These are phyloP conservation scores for Nixonia krombeini DNA, from an alignment of 1,140 invertebrate genomes.

Conservation along the genomic window DNA sequence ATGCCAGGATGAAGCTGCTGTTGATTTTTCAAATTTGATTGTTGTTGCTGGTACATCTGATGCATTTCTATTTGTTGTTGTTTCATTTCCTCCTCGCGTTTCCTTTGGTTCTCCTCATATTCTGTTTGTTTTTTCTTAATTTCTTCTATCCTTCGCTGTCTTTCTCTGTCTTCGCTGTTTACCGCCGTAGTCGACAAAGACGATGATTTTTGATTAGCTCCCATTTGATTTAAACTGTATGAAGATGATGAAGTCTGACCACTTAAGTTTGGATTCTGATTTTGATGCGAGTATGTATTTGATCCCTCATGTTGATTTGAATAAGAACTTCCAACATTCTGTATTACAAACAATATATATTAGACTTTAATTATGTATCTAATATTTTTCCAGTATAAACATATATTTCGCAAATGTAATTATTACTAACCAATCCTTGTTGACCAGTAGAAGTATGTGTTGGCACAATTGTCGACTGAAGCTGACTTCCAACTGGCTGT, in stretches of 20 bases:
- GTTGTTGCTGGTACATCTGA: conserved; percentile 58
- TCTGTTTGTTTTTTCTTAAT: conserved; percentile 71
- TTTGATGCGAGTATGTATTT: conserved; percentile 40
- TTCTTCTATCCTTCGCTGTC: conserved; percentile 72
- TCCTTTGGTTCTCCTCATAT: conserved; percentile 68
- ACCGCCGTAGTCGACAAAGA: conserved; percentile 28
- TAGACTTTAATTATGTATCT: no score
- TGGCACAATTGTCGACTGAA: conserved; percentile 55
- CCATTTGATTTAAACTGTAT: conserved; percentile 44
- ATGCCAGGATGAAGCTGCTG: conserved; percentile 61
- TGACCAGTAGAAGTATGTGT: conserved; percentile 52
- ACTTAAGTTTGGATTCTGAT: conserved; percentile 43
- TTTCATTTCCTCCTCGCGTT: conserved; percentile 69
- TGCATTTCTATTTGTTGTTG: conserved; percentile 59
- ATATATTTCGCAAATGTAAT: no score
- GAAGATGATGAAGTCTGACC: conserved; percentile 44
- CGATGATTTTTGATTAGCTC: conserved; percentile 50
- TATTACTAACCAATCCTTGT: conserved; percentile 41
- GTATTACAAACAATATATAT: no score
- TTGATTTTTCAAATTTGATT: conserved; percentile 54
- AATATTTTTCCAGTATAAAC: no score
- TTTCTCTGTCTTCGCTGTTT: conserved; percentile 68
- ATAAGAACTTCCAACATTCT: conserved; percentile 47
- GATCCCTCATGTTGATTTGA: conserved; percentile 47
- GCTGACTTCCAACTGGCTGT: conserved; percentile 55